These are phyloP conservation scores for sheep (Ovis aries) DNA, from an alignment of 2,113 vertebrate genomes.

Conservation along the genomic window ARS-UI_Ramb_v3.0 NC_056065.1:63876001-63876500, in stretches of 20 bases:
- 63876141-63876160: not conserved
- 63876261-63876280: not conserved
- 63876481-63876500: not conserved
- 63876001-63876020: not conserved
- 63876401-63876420: not conserved
- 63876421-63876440: not conserved
- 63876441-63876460: not conserved
- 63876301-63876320: not conserved
- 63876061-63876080: not conserved
- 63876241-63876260: too few relatives aligned
- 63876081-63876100: not conserved
- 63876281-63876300: not conserved
- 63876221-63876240: not conserved
- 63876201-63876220: not conserved
- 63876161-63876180: accelerated
- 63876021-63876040: not conserved
- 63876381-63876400: not conserved
- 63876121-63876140: not conserved
- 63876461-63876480: not conserved
- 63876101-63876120: not conserved
- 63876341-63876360: not conserved
- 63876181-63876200: not conserved
- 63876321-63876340: not conserved
- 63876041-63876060: not conserved
- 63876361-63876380: not conserved